Base-by-base conservation (phyloP, 2,797 vertebrate genomes). In the Acestrorhynchus altus region DNA sequence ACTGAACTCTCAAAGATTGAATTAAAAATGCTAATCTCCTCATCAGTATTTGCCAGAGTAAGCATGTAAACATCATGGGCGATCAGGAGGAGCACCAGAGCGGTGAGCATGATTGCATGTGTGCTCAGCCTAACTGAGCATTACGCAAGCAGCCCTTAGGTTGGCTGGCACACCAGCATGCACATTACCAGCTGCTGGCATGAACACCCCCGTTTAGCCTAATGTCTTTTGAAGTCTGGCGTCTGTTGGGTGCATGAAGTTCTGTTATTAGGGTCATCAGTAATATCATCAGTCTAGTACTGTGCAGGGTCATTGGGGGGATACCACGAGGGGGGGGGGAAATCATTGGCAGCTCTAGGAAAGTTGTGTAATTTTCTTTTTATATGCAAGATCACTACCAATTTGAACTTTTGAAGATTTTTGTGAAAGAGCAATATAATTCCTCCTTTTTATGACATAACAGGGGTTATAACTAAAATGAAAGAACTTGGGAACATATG, bases 21-120 rank as follows among this genome's bases (percentile, higher is more conserved):
- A 84, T 86, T 83, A 86, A 87, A 86, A 84, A 83, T 81, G 78
- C 69, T 84, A 87, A 92, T 91, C 81, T 87, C 78, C 74, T 81
- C 79, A 71, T 67, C 78, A 82, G 83, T 82, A 82, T 86, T 87
- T 80, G 81, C 31, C 79, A 82, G 72, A 80, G 86, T 76, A 76
- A 79, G 72, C 72, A 24, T 74, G 84, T 78, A 79, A 81, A 81
- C 71, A 80, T 76, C 77, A 44, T 24, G 61, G 83, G 79, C 40
- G 57, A 80, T 54, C 76, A 68, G 44, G 44, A 61, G 52, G 72
- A 28, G 35, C 40, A 60, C 56, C 52, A 57, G 65, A 69, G 59
- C 40, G 69, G 20, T 40, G 40, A 59, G 56, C n/a, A 26, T 8
- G 31, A 52, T 5, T 80, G 49, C 35, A 28, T 31, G 31, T 68